These are phyloP conservation scores for Malacoraja senta DNA, from an alignment of 2,797 vertebrate genomes.

Conservation along the genomic window DNA sequence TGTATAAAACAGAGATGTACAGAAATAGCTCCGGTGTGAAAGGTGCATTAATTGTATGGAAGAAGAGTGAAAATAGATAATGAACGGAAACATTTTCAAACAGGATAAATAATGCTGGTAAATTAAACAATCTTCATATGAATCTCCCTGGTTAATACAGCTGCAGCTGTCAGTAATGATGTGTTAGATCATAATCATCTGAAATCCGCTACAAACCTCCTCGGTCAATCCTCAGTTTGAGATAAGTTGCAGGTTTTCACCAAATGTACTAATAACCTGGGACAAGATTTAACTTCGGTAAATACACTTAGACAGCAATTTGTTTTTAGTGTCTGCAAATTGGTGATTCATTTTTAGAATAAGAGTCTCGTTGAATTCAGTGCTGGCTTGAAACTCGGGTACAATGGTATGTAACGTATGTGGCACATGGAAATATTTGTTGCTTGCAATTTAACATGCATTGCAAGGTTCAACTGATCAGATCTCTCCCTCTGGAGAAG, in stretches of 20 bases:
- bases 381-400: neutral
- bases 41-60: conserved; percentile 2
- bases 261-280: conserved; percentile 17
- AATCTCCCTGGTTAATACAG: conserved; percentile 28
- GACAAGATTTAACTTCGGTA: neutral
- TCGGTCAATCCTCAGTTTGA: conserved; percentile 11
- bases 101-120: conserved; percentile 17
- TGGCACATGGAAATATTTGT: neutral
- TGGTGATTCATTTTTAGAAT: neutral
- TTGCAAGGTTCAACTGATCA: neutral
- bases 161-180: conserved; percentile 17
- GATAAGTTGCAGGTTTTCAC: neutral
- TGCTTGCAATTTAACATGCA: neutral
- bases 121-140: neutral
- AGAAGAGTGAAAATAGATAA: neutral
- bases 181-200: conserved; percentile 29
- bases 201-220: neutral
- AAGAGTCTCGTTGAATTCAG: neutral
- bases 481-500: neutral
- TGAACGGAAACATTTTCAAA: conserved; percentile 5
- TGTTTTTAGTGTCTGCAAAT: neutral
- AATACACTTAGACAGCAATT: neutral
- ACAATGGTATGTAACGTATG: neutral
- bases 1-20: neutral
- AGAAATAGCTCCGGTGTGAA: neutral